These are phyloP conservation scores for Bagarius yarrelli DNA, from an alignment of 2,113 vertebrate species.

Conservation along the genomic window DNA sequence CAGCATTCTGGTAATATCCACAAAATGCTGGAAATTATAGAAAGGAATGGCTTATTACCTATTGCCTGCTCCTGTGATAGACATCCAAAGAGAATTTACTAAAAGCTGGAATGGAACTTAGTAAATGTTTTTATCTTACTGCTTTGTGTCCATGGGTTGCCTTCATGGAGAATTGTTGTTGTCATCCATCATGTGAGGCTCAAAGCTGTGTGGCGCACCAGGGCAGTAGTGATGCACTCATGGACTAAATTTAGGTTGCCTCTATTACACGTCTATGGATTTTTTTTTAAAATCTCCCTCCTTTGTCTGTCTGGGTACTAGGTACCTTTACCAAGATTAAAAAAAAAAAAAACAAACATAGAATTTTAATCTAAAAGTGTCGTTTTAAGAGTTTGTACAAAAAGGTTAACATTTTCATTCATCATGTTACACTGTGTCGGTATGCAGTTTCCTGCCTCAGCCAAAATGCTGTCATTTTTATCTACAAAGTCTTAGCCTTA, in stretches of 20 bases:
- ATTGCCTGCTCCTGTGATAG: conserved; percentile 8
- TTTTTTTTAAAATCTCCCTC: conserved; percentile 19
- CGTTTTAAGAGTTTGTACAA: no score
- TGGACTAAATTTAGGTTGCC: conserved; percentile 47
- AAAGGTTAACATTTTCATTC: neutral
- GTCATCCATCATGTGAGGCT: conserved; percentile 22
- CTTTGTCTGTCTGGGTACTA: neutral
- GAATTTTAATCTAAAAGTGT: no score
- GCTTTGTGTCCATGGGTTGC: conserved; percentile 16
- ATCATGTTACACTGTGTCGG: neutral
- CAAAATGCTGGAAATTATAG: neutral
- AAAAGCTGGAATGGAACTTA: conserved; percentile 12
- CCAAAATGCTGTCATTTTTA: neutral
- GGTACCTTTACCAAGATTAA: neutral
- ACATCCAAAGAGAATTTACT: conserved; percentile 11
- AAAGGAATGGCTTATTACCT: neutral
- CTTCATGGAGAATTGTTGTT: conserved; percentile 11
- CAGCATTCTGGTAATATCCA: conserved; percentile 14
- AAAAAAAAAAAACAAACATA: no score
- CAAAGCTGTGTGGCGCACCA: conserved; percentile 22
- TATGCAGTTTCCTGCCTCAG: neutral
- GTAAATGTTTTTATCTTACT: conserved; percentile 19
- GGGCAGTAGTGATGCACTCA: conserved; percentile 37
- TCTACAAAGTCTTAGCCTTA: no score
- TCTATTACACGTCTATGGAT: conserved; percentile 44